These are phyloP conservation scores for Phaethornis superciliosus DNA, from an alignment of 2,113 vertebrate genomes.

Conservation along the genomic window DNA sequence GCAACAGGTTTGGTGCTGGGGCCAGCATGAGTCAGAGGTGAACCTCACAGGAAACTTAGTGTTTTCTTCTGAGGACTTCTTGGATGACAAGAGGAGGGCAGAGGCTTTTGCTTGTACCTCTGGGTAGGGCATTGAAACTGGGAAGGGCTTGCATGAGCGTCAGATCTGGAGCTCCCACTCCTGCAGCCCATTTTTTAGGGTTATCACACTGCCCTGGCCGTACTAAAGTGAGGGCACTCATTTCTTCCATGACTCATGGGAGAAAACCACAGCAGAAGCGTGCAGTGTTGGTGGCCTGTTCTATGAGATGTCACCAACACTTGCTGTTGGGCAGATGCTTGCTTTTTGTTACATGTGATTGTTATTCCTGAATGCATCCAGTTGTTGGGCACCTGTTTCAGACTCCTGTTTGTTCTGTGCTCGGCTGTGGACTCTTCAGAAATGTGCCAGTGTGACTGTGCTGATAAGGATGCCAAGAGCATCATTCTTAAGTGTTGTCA, in stretches of 20 bases:
- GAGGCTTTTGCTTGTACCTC: neutral
- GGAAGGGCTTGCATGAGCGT: neutral
- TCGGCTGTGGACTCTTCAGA: fast-evolving
- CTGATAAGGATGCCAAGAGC: neutral
- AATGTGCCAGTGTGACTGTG: neutral
- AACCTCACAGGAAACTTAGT: neutral
- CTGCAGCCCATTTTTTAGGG: neutral
- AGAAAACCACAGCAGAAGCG: neutral
- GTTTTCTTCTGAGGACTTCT: neutral
- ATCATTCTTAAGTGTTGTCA: neutral
- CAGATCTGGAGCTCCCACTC: neutral
- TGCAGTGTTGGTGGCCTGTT: fast-evolving
- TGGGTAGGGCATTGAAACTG: neutral
- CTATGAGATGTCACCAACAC: fast-evolving
- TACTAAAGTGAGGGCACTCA: fast-evolving
- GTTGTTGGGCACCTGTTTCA: neutral
- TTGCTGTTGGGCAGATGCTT: neutral
- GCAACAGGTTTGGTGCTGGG: neutral
- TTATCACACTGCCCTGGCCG: fast-evolving
- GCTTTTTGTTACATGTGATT: neutral
- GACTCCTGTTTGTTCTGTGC: neutral
- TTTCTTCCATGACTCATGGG: neutral
- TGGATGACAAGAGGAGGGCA: neutral
- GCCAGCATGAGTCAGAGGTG: neutral
- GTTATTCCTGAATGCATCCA: neutral